Evolutionary conservation across 2,797 vertebrate genomes (phyloP).

Genomic region (Morus bassanus): DNA sequence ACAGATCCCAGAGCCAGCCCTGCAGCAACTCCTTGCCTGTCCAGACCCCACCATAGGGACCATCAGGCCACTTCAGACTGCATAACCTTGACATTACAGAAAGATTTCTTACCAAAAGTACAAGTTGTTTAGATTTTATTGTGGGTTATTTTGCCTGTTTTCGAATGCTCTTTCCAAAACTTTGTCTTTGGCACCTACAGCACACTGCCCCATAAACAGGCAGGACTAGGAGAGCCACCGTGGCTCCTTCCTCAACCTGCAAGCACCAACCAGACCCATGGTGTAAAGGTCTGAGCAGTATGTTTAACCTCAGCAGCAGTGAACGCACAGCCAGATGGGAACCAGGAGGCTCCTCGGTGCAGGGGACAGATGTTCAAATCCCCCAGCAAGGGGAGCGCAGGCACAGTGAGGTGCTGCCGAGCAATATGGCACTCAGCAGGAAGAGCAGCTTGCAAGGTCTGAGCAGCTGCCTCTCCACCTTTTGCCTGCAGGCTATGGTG

Average conservation of each 20-base stretch:
- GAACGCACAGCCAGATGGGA: slow-evolving; percentile 16
- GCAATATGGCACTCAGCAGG: slow-evolving; percentile 1
- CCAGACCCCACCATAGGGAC: background rate
- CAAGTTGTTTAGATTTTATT: background rate
- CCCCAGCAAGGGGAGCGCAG: background rate
- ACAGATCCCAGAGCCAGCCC: background rate
- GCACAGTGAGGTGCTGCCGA: background rate
- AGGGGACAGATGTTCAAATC: slow-evolving; percentile 36
- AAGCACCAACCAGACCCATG: background rate
- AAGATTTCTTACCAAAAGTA: background rate
- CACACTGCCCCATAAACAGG: background rate
- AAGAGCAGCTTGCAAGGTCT: background rate
- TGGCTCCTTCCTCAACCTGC: background rate
- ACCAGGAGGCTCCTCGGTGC: background rate
- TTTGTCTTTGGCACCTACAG: background rate
- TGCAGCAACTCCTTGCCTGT: background rate
- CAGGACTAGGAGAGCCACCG: background rate
- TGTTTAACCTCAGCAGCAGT: slow-evolving; percentile 3
- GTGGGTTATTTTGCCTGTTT: background rate
- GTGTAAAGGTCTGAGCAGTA: background rate
- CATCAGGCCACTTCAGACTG: background rate
- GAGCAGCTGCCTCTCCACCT: slow-evolving; percentile 12
- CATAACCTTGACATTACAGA: background rate
- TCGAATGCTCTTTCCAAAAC: background rate
- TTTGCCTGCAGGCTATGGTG: background rate